Conservation (phyloP, 2,797 vertebrate genomes). For the Halcyon badia region DNA sequence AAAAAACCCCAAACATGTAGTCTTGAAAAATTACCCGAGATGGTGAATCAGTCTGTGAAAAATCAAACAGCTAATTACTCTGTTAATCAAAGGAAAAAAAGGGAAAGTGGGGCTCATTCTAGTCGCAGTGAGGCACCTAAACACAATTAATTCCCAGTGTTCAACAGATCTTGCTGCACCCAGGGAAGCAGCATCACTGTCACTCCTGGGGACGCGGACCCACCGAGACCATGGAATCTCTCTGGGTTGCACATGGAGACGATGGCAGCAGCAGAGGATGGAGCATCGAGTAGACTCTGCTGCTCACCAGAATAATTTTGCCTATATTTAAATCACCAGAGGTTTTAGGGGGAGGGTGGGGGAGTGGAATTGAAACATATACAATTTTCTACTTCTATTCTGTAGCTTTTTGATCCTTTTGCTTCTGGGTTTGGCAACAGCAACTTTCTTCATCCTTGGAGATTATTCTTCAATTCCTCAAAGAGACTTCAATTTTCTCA, state of each 20-base stretch:
- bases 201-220: not conserved
- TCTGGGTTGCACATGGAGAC: fast-evolving
- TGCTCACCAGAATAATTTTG: not conserved
- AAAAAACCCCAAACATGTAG: no score
- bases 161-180: fast-evolving
- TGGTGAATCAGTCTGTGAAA: not conserved
- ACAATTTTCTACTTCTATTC: slow-evolving; percentile 24
- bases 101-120: not conserved
- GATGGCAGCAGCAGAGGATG: not conserved
- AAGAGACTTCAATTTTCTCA: slow-evolving; percentile 73
- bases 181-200: not conserved
- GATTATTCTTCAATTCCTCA: slow-evolving; percentile 73
- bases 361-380: not conserved
- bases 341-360: not conserved
- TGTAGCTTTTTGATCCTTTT: slow-evolving; percentile 45
- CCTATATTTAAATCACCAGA: slow-evolving; percentile 3
- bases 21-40: not conserved
- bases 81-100: not conserved
- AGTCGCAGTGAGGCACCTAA: not conserved
- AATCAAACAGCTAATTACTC: not conserved
- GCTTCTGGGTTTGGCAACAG: slow-evolving; percentile 45
- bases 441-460: slow-evolving; percentile 62
- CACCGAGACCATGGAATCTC: fast-evolving
- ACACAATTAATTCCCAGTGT: not conserved
- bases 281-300: not conserved